Evolutionary conservation across 2,113 vertebrate species (phyloP), one percentile per base, ranked within the genome.

Genomic region (Cromileptes altivelis): DNA sequence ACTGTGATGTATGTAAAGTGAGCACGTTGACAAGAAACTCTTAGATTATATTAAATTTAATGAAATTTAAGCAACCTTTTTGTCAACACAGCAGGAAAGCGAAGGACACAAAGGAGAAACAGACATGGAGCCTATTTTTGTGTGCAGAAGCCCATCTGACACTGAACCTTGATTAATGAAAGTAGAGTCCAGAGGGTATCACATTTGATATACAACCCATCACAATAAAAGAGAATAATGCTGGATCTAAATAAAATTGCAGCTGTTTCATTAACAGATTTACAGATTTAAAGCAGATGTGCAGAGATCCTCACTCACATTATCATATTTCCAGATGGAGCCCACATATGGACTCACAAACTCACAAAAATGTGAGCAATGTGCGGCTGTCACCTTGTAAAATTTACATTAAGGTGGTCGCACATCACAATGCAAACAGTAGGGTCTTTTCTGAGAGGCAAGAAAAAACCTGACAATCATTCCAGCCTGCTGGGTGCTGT

Each of bases 251-350:
- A 77, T 49, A n/a, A 19, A 72, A 52, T 18, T 75, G 49, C 62
- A 86, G 81, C 52, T 67, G 40, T 71, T 85, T 74, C 13, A 49
- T 69, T 57, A 4, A 12, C 53, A 81, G 49, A 68, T 73, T 27
- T 27, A 47, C 21, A 85, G 70, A 87, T 87, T 68, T 56, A 47
- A 82, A 86, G 60, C 88, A 89, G 73, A 88, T 88, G 80, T 85
- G 82, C 21, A 21, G 2, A 78, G 25, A 30, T 10, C 33, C 58
- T 58, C 56, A 9, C 75, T 65, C 52, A 71, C 33, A 42, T 78
- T 10, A 75, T 88, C 78, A 60, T 67, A 85, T 83, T 90, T 89
- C 63, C 82, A 89, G 69, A 85, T 72, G 72, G 71, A 81, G 70
- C 23, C 21, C 45, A 80, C 64, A 85, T 80, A 77, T 72, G 53